Percentiles rank a stretch among this genome's conserved stretches.
These are phyloP conservation scores for Philhelius pedissequus DNA, from an alignment of 2,888 invertebrate genomes.

Conservation along the genomic window DNA sequence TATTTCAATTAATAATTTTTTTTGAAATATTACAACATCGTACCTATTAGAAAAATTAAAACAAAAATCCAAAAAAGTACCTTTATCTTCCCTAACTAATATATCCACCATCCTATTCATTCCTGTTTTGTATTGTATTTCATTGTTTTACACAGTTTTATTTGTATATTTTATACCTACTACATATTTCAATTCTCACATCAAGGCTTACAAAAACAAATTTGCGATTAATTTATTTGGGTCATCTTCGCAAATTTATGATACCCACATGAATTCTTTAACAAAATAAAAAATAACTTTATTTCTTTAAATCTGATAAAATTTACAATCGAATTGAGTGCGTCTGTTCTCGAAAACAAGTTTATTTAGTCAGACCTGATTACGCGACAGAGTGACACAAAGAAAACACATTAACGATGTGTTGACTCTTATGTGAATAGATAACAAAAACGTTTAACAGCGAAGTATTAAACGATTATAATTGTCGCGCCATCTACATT, in stretches of 20 bases:
- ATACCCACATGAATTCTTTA: neutral
- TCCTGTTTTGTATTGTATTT: neutral
- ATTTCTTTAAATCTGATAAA: constrained; percentile 5
- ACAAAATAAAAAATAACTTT: neutral
- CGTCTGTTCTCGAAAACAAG: constrained; percentile 28
- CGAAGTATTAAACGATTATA: constrained; percentile 12
- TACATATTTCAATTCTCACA: neutral
- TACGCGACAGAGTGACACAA: constrained; percentile 19
- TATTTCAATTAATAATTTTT: no score
- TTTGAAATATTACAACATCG: no score
- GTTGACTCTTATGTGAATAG: constrained; percentile 24
- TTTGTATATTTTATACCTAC: neutral
- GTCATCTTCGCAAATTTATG: constrained; percentile 32
- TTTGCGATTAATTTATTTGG: constrained; percentile 18
- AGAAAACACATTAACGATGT: constrained; percentile 15
- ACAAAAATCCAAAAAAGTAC: no score
- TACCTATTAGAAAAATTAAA: no score
- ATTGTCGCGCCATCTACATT: neutral
- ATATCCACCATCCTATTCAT: neutral
- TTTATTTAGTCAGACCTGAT: constrained; percentile 31
- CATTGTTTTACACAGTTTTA: neutral
- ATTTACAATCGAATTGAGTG: constrained; percentile 4
- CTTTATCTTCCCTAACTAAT: no score
- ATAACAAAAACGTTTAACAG: constrained; percentile 25
- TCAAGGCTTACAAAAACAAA: neutral